phyloP scores from a whole-genome alignment of 2,113 vertebrate species.

The Gambusia affinis region DNA sequence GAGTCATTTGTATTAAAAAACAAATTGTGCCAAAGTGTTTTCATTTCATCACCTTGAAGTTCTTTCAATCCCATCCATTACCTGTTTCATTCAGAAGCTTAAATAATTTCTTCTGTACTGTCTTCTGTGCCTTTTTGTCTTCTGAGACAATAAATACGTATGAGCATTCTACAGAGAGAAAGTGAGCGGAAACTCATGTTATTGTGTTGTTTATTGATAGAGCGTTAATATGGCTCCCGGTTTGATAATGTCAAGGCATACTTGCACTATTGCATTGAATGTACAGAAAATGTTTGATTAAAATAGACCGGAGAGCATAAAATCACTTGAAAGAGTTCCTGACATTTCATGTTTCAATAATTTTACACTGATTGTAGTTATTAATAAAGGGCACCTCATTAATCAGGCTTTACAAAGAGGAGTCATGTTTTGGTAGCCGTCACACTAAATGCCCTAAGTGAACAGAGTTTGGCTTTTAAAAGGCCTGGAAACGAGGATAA shows the following conservation, averaged over 20 bases:
- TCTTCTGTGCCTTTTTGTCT: neutral
- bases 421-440: neutral
- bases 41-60: neutral
- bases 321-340: neutral
- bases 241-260: neutral
- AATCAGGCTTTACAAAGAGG: neutral
- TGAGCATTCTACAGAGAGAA: neutral
- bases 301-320: neutral
- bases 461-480: constrained; percentile 7
- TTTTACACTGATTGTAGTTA: neutral
- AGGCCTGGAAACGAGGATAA: constrained; percentile 12
- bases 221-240: neutral
- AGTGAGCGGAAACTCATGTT: neutral
- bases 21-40: neutral
- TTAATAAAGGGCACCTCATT: neutral
- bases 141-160: constrained; percentile 1
- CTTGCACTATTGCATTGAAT: neutral
- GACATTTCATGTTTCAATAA: neutral
- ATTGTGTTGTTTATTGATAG: constrained; percentile 15
- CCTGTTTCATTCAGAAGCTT: neutral
- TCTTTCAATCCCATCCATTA: neutral
- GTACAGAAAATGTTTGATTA: neutral
- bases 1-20: neutral
- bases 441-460: neutral
- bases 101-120: neutral